phyloP scores from a whole-genome alignment of 2,797 vertebrate species.

The Xenentodon cancila region DNA sequence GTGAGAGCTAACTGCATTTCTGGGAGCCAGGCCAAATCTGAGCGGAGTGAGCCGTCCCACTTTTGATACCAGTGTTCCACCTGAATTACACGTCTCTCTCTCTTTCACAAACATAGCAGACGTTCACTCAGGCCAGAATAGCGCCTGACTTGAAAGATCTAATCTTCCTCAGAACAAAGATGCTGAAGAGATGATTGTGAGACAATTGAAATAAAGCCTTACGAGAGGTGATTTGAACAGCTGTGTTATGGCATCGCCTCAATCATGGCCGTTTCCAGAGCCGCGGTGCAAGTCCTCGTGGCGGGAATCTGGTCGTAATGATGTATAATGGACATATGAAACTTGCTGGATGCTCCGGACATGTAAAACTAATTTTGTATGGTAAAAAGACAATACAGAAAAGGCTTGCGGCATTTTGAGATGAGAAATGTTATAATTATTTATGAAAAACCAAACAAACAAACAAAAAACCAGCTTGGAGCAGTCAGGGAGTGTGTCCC shows the following conservation, averaged over 20 bases:
- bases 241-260: slow-evolving; percentile 36
- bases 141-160: slow-evolving; percentile 31
- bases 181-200: slow-evolving; percentile 50
- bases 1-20: slow-evolving; percentile 78
- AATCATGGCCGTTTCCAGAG: slow-evolving; percentile 28
- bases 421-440: too few relatives aligned
- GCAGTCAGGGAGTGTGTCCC: too few relatives aligned
- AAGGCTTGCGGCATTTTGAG: too few relatives aligned
- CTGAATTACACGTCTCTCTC: slow-evolving; percentile 71
- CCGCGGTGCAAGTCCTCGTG: slow-evolving; percentile 12
- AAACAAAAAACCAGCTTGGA: too few relatives aligned
- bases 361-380: too few relatives aligned
- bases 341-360: neutral
- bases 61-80: slow-evolving; percentile 69
- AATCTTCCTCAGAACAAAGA: slow-evolving; percentile 34
- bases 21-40: slow-evolving; percentile 82
- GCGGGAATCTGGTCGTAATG: neutral
- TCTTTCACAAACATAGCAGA: slow-evolving; percentile 26
- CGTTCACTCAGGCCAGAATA: slow-evolving; percentile 50
- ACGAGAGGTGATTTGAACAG: slow-evolving; percentile 35
- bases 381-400: too few relatives aligned
- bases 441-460: too few relatives aligned
- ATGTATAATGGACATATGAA: slow-evolving; percentile 24
- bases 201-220: slow-evolving; percentile 35
- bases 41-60: slow-evolving; percentile 79